Conservation (phyloP, 2,113 vertebrate genomes). For the Antechinus stuartii region DNA sequence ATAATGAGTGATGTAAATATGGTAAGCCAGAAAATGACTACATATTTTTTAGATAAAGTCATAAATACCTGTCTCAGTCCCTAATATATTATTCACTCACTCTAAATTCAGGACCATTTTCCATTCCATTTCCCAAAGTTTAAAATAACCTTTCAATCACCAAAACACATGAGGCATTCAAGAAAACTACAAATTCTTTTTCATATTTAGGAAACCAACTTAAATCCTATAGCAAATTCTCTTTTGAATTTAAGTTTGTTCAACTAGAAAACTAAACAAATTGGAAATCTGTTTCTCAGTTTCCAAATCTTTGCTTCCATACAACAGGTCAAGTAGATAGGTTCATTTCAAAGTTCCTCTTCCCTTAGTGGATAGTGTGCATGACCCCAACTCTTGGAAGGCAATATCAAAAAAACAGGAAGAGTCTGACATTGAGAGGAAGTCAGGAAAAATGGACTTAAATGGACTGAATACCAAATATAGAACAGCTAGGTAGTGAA, state of each 20-base stretch:
- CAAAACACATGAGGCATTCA: not conserved
- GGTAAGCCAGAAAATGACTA: not conserved
- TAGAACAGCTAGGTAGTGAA: not conserved
- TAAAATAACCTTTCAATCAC: not conserved
- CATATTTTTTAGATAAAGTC: not conserved
- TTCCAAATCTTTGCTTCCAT: conserved; percentile 11
- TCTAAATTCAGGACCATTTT: not conserved
- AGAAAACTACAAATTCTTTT: not conserved
- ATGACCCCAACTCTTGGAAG: not conserved
- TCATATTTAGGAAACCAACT: not conserved
- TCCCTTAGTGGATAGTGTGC: not conserved
- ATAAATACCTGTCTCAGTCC: not conserved
- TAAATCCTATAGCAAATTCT: not conserved
- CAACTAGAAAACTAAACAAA: conserved; percentile 34
- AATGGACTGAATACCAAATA: not conserved
- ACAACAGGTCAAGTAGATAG: not conserved
- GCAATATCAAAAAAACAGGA: not conserved
- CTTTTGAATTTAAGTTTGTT: not conserved
- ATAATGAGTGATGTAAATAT: conserved; percentile 32
- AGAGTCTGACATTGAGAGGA: not conserved
- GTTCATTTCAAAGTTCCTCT: not conserved
- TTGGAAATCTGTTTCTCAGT: not conserved
- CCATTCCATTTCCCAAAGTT: not conserved
- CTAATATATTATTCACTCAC: not conserved
- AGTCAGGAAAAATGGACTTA: not conserved